Evolutionary conservation across 1,140 invertebrate genomes (phyloP), one percentile per base, ranked within the genome.

Genomic region (Drosophila pachea): DNA sequence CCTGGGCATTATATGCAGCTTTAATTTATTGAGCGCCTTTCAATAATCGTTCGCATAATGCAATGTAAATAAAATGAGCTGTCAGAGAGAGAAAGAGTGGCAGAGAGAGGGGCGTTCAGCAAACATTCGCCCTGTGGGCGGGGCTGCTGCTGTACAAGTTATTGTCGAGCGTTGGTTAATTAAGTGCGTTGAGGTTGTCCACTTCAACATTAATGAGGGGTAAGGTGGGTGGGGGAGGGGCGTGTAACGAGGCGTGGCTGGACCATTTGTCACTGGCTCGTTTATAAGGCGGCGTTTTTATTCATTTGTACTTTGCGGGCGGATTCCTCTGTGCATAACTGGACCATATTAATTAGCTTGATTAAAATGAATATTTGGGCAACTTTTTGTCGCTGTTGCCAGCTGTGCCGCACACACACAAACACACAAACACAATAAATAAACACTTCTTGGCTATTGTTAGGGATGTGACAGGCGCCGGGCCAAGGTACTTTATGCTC

Each of bases 271-370:
- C 76, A 78, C 43, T 32, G 49, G 43, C 36, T 45, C 16, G 56
- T 63, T 58, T 60, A 58, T 62, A 65, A 55, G 67, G 56, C 7
- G 43, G 40, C 73, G 79, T 78, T 78, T 74, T 78, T 73, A 73
- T 73, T 69, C 68, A 75, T 78, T 79, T 48, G 16, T 47, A 43
- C 45, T 32, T 50, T 40, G n/a, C 0, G 40, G 40, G 5, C n/a
- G n/a, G 45, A 8, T 40, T 43, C n/a, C 9, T 8, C 8, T 36
- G 45, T 63, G 70, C 22, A 56, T 48, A 70, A 77, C 74, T 86
- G 70, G 81, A 82, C 82, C 81, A 77, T 86, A 86, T 86, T 86
- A 86, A 86, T 86, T 86, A 86, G 82, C 81, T 86, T 86, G 81
- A 86, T 86, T 86, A 86, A 86, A 86, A 81, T 86, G 79, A 86